These are phyloP conservation scores for Chrysina gloriosa DNA, from an alignment of 2,888 invertebrate species.

Conservation along the genomic window DNA sequence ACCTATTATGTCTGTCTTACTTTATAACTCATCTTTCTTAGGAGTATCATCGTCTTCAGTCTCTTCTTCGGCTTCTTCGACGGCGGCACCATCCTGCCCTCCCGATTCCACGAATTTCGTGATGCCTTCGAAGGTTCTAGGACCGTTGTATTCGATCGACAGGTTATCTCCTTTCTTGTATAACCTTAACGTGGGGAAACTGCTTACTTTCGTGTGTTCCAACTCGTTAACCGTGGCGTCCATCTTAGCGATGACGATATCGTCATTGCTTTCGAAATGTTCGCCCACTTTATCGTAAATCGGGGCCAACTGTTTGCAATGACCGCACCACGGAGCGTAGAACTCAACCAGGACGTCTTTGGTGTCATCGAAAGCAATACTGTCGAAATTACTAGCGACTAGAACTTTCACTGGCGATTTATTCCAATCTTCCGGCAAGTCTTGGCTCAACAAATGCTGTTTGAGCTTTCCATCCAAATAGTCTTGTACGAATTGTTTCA, in stretches of 20 bases:
- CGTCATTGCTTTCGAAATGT: conserved; percentile 85
- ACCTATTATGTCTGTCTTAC: conserved; percentile 55
- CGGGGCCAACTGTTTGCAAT: conserved; percentile 97
- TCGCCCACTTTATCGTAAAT: conserved; percentile 92
- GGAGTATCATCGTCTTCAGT: conserved; percentile 80
- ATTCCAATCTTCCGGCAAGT: conserved; percentile 97
- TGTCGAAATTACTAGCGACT: conserved; percentile 95
- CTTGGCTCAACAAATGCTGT: conserved; percentile 94
- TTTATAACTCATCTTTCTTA: conserved; percentile 82
- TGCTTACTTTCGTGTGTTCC: conserved; percentile 93
- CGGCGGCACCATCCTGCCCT: conserved; percentile 81
- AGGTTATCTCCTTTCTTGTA: conserved; percentile 94
- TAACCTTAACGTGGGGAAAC: conserved; percentile 94
- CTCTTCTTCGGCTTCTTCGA: conserved; percentile 72
- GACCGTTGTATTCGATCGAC: conserved; percentile 92
- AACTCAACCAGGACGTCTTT: conserved; percentile 98
- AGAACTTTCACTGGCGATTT: conserved; percentile 92
- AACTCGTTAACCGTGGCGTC: conserved; percentile 98
- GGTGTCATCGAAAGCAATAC: conserved; percentile 85
- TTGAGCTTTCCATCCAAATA: conserved; percentile 94
- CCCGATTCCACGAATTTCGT: conserved; percentile 93
- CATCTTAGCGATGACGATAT: conserved; percentile 96
- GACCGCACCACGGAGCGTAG: conserved; percentile 99
- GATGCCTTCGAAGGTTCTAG: conserved; percentile 93
- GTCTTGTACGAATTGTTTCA: conserved; percentile 84